These are phyloP conservation scores for Sphyrna mokarran DNA, from an alignment of 2,113 vertebrate species.

Conservation along the genomic window DNA sequence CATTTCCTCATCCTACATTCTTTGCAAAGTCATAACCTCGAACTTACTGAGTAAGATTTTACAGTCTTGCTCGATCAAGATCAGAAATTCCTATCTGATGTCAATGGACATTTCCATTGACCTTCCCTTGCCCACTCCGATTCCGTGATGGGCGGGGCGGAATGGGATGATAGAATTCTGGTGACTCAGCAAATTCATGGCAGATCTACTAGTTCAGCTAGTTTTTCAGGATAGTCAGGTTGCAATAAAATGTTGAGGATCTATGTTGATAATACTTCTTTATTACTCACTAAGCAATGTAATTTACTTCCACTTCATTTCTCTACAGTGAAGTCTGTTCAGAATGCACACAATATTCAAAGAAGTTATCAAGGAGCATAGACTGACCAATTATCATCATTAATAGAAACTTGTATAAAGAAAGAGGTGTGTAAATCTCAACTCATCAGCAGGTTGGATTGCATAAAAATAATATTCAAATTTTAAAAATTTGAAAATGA, in stretches of 20 bases:
- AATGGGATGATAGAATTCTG: too few species aligned
- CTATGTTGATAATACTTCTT: not conserved
- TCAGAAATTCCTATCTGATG: too few species aligned
- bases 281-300: not conserved
- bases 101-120: too few species aligned
- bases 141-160: too few species aligned
- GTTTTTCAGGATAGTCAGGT: not conserved
- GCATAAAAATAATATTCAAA: not conserved
- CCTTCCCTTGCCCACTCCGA: too few species aligned
- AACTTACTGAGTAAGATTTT: not conserved
- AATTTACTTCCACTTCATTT: not conserved
- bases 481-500: slow-evolving; percentile 7
- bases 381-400: not conserved
- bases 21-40: not conserved
- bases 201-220: not conserved
- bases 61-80: too few species aligned
- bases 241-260: not conserved
- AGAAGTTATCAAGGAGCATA: not conserved
- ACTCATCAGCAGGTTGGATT: not conserved
- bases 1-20: not conserved
- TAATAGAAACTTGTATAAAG: not conserved
- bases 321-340: not conserved
- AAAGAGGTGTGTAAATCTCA: not conserved
- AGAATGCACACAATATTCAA: not conserved
- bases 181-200: not conserved